Evolutionary conservation across 2,797 vertebrate species (phyloP).

Genomic region (Heliangelus exortis): DNA sequence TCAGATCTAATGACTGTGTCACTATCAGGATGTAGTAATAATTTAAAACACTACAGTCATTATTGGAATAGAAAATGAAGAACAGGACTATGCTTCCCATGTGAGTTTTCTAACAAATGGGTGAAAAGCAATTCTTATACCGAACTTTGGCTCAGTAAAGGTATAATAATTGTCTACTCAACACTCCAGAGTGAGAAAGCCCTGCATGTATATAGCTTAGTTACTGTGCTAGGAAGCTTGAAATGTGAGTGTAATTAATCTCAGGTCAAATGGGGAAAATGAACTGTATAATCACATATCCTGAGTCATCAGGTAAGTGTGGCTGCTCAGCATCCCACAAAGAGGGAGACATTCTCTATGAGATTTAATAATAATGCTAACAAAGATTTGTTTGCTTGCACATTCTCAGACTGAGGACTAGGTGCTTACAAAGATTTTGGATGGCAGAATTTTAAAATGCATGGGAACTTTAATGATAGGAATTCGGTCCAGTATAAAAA

Average conservation of each 20-base stretch:
- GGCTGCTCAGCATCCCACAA: neutral
- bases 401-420: neutral
- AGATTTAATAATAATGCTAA: neutral
- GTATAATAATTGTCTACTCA: neutral
- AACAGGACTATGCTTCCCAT: neutral
- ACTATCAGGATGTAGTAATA: neutral
- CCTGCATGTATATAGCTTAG: neutral
- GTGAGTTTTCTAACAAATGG: neutral
- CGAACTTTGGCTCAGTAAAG: neutral
- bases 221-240: neutral
- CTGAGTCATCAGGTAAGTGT: neutral
- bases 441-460: neutral
- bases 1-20: neutral
- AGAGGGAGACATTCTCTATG: rapidly evolving
- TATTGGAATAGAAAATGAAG: neutral
- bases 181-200: neutral
- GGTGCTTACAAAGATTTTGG: neutral
- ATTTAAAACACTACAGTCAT: neutral
- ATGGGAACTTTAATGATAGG: neutral
- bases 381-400: neutral
- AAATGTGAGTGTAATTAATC: neutral
- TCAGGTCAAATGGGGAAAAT: neutral
- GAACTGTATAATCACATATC: neutral
- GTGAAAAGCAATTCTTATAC: neutral
- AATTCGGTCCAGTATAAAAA: neutral